phyloP scores from a whole-genome alignment of 1,140 invertebrate genomes.

The Glossosoma conforme region DNA sequence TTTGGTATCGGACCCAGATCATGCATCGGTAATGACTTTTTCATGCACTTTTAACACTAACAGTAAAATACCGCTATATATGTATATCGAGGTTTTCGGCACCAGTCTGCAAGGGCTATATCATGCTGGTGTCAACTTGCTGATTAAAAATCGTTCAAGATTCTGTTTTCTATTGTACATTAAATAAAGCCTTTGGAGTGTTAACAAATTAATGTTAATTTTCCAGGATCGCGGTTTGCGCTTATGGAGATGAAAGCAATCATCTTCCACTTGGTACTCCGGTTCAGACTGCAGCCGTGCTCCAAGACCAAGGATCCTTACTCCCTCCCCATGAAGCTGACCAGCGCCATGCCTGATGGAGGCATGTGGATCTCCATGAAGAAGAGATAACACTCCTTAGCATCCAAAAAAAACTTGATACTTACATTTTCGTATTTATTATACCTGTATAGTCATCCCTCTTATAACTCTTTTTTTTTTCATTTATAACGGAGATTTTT shows the following conservation, averaged over 20 bases:
- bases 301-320: not conserved
- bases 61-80: not conserved
- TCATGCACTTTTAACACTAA: not conserved
- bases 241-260: conserved; percentile 54
- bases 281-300: conserved; percentile 13
- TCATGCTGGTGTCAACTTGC: not conserved
- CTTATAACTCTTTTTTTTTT: no score
- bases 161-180: not conserved
- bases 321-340: not conserved
- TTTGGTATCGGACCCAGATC: conserved; percentile 51
- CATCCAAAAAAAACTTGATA: no score
- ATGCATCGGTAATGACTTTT: conserved; percentile 30
- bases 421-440: no score
- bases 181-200: not conserved
- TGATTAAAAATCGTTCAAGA: not conserved
- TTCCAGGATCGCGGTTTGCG: conserved; percentile 48
- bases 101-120: not conserved
- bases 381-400: no score
- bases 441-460: no score
- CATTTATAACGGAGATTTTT: no score
- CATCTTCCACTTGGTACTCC: conserved; percentile 35
- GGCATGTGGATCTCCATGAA: not conserved
- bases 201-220: not conserved
- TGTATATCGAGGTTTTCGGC: not conserved
- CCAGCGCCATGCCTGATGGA: conserved; percentile 1